Percentiles rank a stretch among this genome's conserved stretches.
phyloP scores from a whole-genome alignment of 2,888 invertebrate genomes.

The Parnassius smintheus region DNA sequence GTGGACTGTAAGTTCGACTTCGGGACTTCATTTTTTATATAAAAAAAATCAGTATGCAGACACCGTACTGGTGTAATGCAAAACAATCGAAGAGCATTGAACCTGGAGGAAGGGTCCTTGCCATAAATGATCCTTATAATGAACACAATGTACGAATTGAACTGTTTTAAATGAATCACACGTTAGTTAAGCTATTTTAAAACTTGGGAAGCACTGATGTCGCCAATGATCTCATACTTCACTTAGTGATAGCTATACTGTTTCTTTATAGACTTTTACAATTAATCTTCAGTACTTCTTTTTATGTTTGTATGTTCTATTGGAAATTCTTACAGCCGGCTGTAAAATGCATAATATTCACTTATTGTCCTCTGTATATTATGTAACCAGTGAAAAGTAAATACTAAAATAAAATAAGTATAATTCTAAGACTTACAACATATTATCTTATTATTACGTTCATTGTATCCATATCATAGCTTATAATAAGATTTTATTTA shows the following conservation, averaged over 20 bases:
- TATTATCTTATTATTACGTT: no score
- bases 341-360: no score
- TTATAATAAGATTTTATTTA: no score
- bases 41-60: conserved; percentile 63
- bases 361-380: no score
- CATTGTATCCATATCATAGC: no score
- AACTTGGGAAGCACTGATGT: conserved; percentile 28
- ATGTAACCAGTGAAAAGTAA: no score
- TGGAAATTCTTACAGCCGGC: no score
- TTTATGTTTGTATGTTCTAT: neutral
- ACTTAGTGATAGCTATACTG: conserved; percentile 10
- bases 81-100: conserved; percentile 70
- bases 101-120: conserved; percentile 68
- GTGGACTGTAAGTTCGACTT: no score
- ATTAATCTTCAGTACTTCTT: conserved; percentile 7
- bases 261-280: conserved; percentile 1
- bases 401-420: no score
- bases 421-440: no score
- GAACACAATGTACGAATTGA: conserved; percentile 47
- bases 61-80: conserved; percentile 59
- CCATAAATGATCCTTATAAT: conserved; percentile 52
- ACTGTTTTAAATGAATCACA: conserved; percentile 54
- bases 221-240: conserved; percentile 29
- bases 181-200: conserved; percentile 48
- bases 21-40: no score